These are phyloP conservation scores for Ispidina picta DNA, from an alignment of 2,797 vertebrate species.

Conservation along the genomic window DNA sequence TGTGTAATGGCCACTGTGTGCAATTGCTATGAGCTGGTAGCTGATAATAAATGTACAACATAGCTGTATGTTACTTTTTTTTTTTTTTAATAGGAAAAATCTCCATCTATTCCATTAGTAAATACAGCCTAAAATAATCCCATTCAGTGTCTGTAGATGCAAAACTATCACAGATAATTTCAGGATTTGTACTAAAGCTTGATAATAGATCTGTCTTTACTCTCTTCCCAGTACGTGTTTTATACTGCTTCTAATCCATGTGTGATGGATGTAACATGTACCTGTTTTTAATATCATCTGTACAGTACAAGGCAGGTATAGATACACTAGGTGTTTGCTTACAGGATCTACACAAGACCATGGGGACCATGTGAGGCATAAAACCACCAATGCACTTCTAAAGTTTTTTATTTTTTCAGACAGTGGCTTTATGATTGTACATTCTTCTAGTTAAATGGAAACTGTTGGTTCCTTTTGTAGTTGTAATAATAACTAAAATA, in stretches of 20 bases:
- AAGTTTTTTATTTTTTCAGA: not conserved
- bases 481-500: constrained; percentile 8
- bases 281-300: not conserved
- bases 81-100: not conserved
- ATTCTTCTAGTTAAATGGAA: not conserved
- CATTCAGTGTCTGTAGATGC: not conserved
- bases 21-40: not conserved
- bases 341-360: not conserved
- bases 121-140: not conserved
- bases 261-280: not conserved
- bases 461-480: not conserved
- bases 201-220: constrained; percentile 34
- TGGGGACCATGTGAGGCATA: not conserved
- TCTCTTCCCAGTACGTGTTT: not conserved
- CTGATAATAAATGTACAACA: not conserved
- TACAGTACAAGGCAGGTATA: not conserved
- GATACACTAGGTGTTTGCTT: not conserved
- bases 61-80: not conserved
- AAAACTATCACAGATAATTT: not conserved
- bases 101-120: not conserved
- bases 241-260: not conserved
- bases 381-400: not conserved
- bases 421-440: not conserved
- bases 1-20: not conserved
- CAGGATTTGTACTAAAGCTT: not conserved